phyloP scores from a whole-genome alignment of 2,888 invertebrate species.

The Euzetes globulus region DNA sequence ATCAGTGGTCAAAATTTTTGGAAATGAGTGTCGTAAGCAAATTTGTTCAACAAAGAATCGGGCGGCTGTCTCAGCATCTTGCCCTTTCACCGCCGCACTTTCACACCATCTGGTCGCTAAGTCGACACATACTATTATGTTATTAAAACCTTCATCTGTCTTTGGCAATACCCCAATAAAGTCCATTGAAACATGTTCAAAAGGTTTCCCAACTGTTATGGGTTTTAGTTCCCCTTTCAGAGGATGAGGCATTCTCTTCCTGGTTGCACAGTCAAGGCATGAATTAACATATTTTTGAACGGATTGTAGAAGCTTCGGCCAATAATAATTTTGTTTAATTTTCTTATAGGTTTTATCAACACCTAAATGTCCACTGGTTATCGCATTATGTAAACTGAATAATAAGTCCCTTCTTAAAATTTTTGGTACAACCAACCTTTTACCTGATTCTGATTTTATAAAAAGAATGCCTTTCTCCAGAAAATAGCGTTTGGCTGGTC shows the following conservation, averaged over 20 bases:
- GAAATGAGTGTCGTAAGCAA: constrained; percentile 1
- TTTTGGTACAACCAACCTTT: constrained; percentile 9
- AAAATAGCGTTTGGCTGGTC: neutral
- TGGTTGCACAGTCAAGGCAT: neutral
- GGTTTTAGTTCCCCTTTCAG: neutral
- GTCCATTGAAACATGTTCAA: neutral
- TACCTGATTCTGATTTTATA: neutral
- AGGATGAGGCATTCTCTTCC: neutral
- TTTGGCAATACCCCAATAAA: neutral
- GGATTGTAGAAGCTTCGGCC: neutral
- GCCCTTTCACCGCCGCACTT: neutral
- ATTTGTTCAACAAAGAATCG: constrained; percentile 35
- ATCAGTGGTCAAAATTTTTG: constrained; percentile 30
- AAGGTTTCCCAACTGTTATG: neutral
- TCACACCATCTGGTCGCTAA: neutral
- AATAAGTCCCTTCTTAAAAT: neutral
- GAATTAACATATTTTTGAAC: neutral
- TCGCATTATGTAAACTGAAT: neutral
- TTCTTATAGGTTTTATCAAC: neutral
- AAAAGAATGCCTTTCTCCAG: neutral
- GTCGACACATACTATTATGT: neutral
- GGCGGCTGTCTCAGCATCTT: neutral
- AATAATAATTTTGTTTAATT: neutral
- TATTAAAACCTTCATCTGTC: neutral
- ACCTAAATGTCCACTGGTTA: neutral